Evolutionary conservation across 2,888 invertebrate genomes (phyloP).

Genomic region (Eristalinus aeneus): DNA sequence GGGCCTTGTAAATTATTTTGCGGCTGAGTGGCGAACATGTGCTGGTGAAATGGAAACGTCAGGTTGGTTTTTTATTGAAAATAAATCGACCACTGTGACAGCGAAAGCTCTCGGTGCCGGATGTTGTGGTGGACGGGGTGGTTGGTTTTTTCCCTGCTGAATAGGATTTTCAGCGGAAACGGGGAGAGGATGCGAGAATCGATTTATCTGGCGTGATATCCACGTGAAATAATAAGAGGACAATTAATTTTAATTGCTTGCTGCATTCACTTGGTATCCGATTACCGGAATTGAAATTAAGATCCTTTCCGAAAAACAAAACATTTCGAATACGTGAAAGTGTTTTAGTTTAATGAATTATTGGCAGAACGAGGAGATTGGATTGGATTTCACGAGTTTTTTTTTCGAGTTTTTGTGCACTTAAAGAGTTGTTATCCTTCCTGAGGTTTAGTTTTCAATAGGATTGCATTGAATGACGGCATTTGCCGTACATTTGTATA

Average conservation of each 20-base stretch:
- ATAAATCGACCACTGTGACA: not conserved
- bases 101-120: not conserved
- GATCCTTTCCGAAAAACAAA: not conserved
- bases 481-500: too few relatives aligned
- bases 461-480: too few relatives aligned
- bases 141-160: not conserved
- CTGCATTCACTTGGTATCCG: not conserved
- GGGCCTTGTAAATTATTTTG: not conserved
- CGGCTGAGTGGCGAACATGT: not conserved
- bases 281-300: not conserved
- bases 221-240: not conserved
- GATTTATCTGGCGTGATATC: not conserved
- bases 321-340: not conserved
- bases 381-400: too few relatives aligned
- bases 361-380: too few relatives aligned
- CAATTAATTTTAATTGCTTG: not conserved
- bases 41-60: slow-evolving; percentile 12
- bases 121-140: not conserved
- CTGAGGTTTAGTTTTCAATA: too few relatives aligned
- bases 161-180: not conserved
- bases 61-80: slow-evolving; percentile 19
- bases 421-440: too few relatives aligned
- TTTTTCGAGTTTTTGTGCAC: too few relatives aligned
- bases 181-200: not conserved
- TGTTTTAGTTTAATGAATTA: not conserved